phyloP scores from a whole-genome alignment of 2,888 invertebrate species.

The Ligdia adustata region DNA sequence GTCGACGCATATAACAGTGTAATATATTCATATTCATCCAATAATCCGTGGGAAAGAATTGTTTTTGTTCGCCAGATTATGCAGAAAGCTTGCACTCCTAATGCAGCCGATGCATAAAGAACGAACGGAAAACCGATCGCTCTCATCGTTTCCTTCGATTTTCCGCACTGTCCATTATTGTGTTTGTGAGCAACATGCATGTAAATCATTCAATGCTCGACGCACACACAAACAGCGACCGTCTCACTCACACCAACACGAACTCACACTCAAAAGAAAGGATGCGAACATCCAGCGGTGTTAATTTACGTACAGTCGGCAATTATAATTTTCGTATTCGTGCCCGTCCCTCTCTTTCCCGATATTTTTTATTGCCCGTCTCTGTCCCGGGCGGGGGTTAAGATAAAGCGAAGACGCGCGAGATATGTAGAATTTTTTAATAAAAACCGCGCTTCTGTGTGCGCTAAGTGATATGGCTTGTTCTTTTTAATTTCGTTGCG shows the following conservation, averaged over 20 bases:
- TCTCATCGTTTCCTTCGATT: constrained; percentile 72
- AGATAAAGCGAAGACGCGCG: constrained; percentile 77
- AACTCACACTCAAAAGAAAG: constrained; percentile 33
- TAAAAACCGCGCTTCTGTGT: constrained; percentile 80
- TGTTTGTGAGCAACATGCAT: constrained; percentile 77
- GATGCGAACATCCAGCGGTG: constrained; percentile 64
- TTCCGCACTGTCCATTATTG: constrained; percentile 75
- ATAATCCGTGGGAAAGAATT: constrained; percentile 41
- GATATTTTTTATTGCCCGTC: constrained; percentile 71
- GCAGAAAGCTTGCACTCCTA: constrained; percentile 46
- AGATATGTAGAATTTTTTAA: constrained; percentile 83
- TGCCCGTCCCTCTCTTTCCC: constrained; percentile 70
- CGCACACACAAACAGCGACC: constrained; percentile 61
- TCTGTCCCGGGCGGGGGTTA: constrained; percentile 64
- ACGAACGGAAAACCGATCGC: constrained; percentile 70
- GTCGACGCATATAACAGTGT: constrained; percentile 8
- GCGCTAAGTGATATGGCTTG: constrained; percentile 84
- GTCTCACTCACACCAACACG: constrained; percentile 51
- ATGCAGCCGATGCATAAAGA: constrained; percentile 55
- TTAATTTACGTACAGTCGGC: constrained; percentile 83
- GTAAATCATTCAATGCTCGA: constrained; percentile 66
- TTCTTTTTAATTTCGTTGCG: constrained; percentile 83
- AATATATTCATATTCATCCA: constrained; percentile 47
- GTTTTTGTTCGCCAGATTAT: constrained; percentile 57
- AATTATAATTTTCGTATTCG: constrained; percentile 82